Evolutionary conservation across 2,797 vertebrate genomes (phyloP), one percentile per base, ranked within the genome.

Genomic region (Holocentrus rufus): DNA sequence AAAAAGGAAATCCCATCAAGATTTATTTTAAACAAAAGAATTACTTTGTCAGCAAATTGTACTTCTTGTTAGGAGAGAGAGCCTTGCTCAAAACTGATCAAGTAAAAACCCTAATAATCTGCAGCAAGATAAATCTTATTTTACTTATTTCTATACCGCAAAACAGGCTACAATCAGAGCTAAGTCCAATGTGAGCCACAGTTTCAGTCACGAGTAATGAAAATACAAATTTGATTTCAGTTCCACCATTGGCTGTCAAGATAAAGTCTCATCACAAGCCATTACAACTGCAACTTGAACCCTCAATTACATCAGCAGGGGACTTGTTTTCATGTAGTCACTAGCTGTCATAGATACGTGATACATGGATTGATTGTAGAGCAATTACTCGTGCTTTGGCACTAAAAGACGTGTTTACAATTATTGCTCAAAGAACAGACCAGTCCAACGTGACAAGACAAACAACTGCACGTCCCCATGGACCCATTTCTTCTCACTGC

Each of bases 401-500:
- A 50, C 49, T 49, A 7, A 8, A 1, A 59, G n/a, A 30, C 20
- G 9, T 65, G 39, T 63, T 62, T 54, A 22, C 22, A 74, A 15
- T 54, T 57, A 22, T 22, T 30, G 2, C 4, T 25, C 10, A 59
- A 39, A n/a, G 31, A 22, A 36, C 64, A 69, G 7, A 1, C 10
- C 3, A 4, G 47, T 57, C 20, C 67, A 66, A 63, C 63, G n/a
- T 56, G 52, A 72, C 34, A 54, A 20, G 36, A 66, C 22, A 72
- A 65, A 75, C 8, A 69, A 54, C 4, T 42, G 20, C 22, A 30
- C 6, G 25, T 44, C 46, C 50, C 23, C 5, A 22, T 22, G n/a
- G 14, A 18, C 39, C 1, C 39, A 25, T 58, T 55, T 64, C 30
- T 73, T 25, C 58, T 49, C 22, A 17, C 57, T 67, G 44, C 25